A percentile compares a stretch with the other conserved stretches of the same genome.
These are phyloP conservation scores for Cerastis rubricosa DNA, from an alignment of 2,888 invertebrate genomes.

Conservation along the genomic window DNA sequence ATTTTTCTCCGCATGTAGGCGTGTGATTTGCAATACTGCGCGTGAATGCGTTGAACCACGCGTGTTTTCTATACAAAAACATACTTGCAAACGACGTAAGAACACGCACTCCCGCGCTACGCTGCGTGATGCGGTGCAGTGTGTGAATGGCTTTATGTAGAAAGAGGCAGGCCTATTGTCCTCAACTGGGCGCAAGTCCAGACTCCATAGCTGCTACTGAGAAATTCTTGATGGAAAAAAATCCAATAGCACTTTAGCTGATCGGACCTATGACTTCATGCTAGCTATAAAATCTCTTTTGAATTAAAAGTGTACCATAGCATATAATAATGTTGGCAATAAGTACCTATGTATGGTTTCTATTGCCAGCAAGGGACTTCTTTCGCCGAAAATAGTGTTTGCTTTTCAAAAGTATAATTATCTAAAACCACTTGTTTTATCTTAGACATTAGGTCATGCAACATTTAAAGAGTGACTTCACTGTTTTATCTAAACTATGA, in stretches of 20 bases:
- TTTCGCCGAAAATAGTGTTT: neutral
- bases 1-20: too few relatives aligned
- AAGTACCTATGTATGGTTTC: neutral
- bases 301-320: neutral
- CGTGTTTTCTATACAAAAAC: too few relatives aligned
- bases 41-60: too few relatives aligned
- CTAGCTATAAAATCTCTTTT: neutral
- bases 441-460: conserved; percentile 36
- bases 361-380: neutral
- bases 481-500: conserved; percentile 16
- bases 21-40: too few relatives aligned
- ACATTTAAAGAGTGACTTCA: conserved; percentile 28
- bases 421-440: conserved; percentile 8
- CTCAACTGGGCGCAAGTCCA: neutral
- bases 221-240: neutral
- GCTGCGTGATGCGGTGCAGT: too few relatives aligned
- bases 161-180: neutral
- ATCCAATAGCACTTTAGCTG: neutral
- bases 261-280: neutral
- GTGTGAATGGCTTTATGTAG: neutral
- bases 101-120: too few relatives aligned
- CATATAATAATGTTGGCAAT: too few relatives aligned
- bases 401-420: neutral
- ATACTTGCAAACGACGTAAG: too few relatives aligned
- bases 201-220: neutral